Evolutionary conservation across 2,797 vertebrate genomes (phyloP), one percentile per base, ranked within the genome.

Genomic region (Anguilla anguilla): DNA sequence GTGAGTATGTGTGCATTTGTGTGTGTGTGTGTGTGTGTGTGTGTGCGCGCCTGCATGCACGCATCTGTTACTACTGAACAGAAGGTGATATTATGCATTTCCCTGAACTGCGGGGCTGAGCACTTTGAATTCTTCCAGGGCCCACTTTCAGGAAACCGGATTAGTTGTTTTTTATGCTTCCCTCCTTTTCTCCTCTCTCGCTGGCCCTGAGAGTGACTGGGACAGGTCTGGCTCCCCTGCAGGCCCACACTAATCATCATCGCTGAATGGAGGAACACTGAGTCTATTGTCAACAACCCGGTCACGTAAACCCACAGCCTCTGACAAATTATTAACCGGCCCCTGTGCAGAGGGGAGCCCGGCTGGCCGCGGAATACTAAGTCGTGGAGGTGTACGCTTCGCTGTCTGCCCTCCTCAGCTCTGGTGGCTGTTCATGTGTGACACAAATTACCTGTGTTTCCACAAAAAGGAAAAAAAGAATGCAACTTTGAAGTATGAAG

Each of bases 251-350:
- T 88, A 88, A 88, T 88, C 88, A 86, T 72, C 85, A 88, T 86
- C 88, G 82, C 77, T 88, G 85, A 86, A 61, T 85, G 61, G 77
- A 85, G 79, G 61, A 88, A 88, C 88, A 88, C 88, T 86, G 85
- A 61, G 35, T 61, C 79, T 79, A 86, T 88, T 88, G 88, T 88
- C 61, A 43, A 43, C 79, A 19, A 31, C 46, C 77, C 46, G 85
- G 88, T 85, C 88, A 83, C 77, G 83, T 88, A 88, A 79, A n/a
- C 87, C 87, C 85, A 69, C 46, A 67, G 85, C 85, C 79, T 9
- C 88, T 88, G 79, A 88, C 85, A 88, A 88, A 86, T 88, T 84
- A 88, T 88, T 88, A 88, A 88, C 88, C 82, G 3, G 57, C 77
- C 77, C 79, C 85, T 46, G 46, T 9, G 87, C 77, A 46, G 43